Evolutionary conservation across 2,797 vertebrate species (phyloP).

Genomic region (Limnodromus scolopaceus): DNA sequence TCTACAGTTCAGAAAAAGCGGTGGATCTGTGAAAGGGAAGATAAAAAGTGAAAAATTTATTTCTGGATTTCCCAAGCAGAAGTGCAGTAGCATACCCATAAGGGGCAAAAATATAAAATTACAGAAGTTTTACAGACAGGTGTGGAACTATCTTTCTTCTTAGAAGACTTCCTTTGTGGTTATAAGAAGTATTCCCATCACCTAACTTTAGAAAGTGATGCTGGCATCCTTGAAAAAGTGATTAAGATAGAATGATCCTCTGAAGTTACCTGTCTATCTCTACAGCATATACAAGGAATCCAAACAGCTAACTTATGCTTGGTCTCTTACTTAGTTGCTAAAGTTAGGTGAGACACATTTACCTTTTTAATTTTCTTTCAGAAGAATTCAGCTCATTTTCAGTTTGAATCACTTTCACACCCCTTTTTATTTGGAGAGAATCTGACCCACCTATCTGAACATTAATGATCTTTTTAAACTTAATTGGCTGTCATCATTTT

Average conservation of each 20-base stretch:
- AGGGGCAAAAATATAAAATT: background rate
- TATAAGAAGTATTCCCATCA: background rate
- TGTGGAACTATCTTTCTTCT: background rate
- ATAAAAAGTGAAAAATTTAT: background rate
- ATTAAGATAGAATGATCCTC: background rate
- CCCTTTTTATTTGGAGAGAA: background rate
- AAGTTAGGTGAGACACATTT: background rate
- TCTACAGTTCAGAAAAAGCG: background rate
- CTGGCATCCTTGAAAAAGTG: background rate
- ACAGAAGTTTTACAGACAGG: background rate
- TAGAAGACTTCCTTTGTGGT: background rate
- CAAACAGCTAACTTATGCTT: background rate
- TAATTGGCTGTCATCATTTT: background rate
- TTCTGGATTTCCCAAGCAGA: background rate
- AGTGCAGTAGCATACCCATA: background rate
- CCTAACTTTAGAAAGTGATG: background rate
- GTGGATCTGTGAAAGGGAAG: background rate
- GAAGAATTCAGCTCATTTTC: background rate
- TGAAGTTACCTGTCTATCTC: background rate
- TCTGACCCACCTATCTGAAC: background rate
- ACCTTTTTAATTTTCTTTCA: background rate
- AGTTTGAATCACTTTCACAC: background rate
- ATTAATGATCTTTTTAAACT: background rate
- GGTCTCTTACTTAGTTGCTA: background rate
- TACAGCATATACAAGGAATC: background rate